Evolutionary conservation across 2,888 invertebrate species (phyloP), one percentile per base, ranked within the genome.

Genomic region (Tiliacea citrago): DNA sequence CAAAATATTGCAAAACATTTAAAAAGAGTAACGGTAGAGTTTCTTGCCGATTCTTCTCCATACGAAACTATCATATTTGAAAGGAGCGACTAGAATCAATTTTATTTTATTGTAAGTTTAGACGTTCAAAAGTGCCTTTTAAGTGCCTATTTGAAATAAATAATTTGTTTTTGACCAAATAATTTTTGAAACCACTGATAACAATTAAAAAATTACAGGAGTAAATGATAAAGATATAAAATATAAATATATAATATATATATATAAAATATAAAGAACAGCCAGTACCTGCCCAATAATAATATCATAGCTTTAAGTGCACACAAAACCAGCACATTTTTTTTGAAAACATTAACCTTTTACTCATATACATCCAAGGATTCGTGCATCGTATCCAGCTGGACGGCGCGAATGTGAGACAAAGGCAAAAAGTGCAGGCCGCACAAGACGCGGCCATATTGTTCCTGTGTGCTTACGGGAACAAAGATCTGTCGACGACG

Each of bases 361-460:
- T 83, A 86, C 55, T 87, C 82, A 81, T 83, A 84, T 81, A 87
- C 83, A 83, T 84, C 77, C 80, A 67, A 57, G 77, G 87, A 85
- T 93, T 92, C 92, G 86, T 92, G 89, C 77, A 76, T 86, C 91
- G 90, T 90, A 90, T 81, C 74, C 71, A 72, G 72, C 77, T 77
- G 85, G 82, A 69, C 88, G 86, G 90, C 90, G 90, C 90, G 91
- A 91, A 90, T 88, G 88, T 86, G 83, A 86, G 85, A 88, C 88
- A 88, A 93, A 94, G 90, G 93, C 93, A 94, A 94, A 94, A 94
- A 91, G 90, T 89, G 16, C 85, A 79, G 93, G 88, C 92, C 92
- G 88, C 93, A 93, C 93, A 93, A 92, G 92, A 89, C 90, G 93
- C 79, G 81, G 71, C 77, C 84, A 88, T 89, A 92, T 92, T 93